These are phyloP conservation scores for Psittacula cyanocephala DNA, from an alignment of 2,113 vertebrate genomes.

Conservation along the genomic window DNA sequence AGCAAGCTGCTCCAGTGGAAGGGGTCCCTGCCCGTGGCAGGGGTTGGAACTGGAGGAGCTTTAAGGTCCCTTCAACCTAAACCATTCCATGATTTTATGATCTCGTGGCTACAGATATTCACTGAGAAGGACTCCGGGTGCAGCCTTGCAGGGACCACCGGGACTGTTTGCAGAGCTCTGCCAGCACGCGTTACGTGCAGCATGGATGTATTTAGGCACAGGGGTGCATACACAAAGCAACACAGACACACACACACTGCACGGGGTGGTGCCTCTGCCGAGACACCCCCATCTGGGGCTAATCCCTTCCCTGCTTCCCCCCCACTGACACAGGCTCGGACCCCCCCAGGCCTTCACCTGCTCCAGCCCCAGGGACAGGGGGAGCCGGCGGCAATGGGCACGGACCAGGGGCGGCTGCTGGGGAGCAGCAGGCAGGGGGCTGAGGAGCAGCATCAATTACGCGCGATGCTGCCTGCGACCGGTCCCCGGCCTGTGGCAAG, in stretches of 20 bases:
- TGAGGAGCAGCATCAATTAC: conserved; percentile 46
- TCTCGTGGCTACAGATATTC: rapidly evolving
- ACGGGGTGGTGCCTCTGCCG: rapidly evolving
- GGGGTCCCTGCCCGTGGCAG: background rate
- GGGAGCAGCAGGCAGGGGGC: background rate
- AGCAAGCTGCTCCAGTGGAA: background rate
- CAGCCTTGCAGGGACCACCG: rapidly evolving
- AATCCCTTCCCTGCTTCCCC: background rate
- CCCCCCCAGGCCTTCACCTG: background rate
- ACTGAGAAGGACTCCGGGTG: background rate
- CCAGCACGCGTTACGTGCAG: rapidly evolving
- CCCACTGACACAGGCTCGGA: background rate
- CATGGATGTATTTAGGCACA: rapidly evolving
- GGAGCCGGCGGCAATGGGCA: background rate
- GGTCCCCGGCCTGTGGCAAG: conserved; percentile 68
- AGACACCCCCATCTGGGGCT: background rate
- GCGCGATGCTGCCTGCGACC: background rate
- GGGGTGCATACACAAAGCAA: background rate
- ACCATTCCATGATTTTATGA: background rate
- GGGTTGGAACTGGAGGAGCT: no score
- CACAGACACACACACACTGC: background rate
- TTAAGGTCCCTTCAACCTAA: background rate
- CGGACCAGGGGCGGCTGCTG: background rate
- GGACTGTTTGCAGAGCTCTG: background rate
- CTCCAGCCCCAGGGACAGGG: background rate